phyloP scores from a whole-genome alignment of 1,140 invertebrate species.

The Caenorhabditis inopinata region DNA sequence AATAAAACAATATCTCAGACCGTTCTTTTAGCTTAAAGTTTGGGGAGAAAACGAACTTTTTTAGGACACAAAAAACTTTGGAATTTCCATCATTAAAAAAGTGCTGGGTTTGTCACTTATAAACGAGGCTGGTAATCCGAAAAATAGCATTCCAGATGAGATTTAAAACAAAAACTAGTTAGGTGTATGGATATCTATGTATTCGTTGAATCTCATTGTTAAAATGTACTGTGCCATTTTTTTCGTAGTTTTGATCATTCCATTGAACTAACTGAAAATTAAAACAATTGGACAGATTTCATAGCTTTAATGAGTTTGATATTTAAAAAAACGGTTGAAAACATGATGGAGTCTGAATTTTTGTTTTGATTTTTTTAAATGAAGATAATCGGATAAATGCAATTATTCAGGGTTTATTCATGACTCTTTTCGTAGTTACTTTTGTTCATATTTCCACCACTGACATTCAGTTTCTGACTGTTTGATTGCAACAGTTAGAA shows the following conservation, averaged over 20 bases:
- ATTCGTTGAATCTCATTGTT: not conserved
- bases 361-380: not conserved
- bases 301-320: too few relatives aligned
- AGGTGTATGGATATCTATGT: not conserved
- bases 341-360: not conserved
- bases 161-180: slow-evolving; percentile 24
- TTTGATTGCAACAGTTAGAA: not conserved
- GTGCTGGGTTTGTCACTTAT: not conserved
- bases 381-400: slow-evolving; percentile 39
- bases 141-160: not conserved
- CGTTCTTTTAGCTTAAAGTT: too few relatives aligned
- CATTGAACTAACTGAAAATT: not conserved
- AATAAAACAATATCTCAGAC: too few relatives aligned
- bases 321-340: not conserved
- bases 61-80: too few relatives aligned
- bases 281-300: too few relatives aligned
- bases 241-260: not conserved
- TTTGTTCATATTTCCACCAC: not conserved
- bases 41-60: too few relatives aligned
- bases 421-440: not conserved
- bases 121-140: not conserved
- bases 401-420: slow-evolving; percentile 46
- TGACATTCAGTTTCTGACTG: not conserved
- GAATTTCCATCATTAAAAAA: too few relatives aligned
- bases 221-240: not conserved